Evolutionary conservation across 2,797 vertebrate species (phyloP), one percentile per base, ranked within the genome.

Genomic region (Chanos chanos): DNA sequence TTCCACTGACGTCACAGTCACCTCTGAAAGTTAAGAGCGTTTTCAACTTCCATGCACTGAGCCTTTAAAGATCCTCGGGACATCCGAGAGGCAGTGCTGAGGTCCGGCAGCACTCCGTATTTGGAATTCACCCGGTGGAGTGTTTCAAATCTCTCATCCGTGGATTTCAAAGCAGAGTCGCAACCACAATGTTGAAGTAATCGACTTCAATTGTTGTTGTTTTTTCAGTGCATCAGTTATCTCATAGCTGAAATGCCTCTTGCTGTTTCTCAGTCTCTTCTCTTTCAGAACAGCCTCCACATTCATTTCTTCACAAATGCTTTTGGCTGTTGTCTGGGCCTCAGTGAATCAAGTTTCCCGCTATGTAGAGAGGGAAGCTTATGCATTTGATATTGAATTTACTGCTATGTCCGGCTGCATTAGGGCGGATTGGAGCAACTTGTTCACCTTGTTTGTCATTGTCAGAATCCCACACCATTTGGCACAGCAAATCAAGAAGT

Each of bases 221-320:
- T 3, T 55, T 59, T 70, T 66, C 68, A 50, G 19, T 62, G 71
- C 50, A 61, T 66, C 62, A 59, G 19, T 41, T 65, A 68, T 53
- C 40, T 64, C 28, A 8, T 48, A 65, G 31, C 49, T 61, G 13
- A 54, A 65, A 41, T 66, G 56, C n/a, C 51, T 18, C 63, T 71
- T 62, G 45, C 50, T 61, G 37, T 31, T 53, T 55, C 55, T 59
- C 47, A 70, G 48, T 25, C 61, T 70, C 47, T 64, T 67, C 44
- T 60, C 55, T 51, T 61, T 39, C 8, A 53, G 21, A 67, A 61
- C 18, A 4, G 47, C 49, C 56, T 37, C 54, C 13, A 66, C 24
- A 59, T 44, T n/a, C n/a, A n/a, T n/a, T n/a, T n/a, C n/a, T n/a
- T n/a, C n/a, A n/a, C n/a, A n/a, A n/a, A n/a, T n/a, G n/a, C n/a